Evolutionary conservation across 2,888 invertebrate genomes (phyloP), one percentile per base, ranked within the genome.

Genomic region (Noctua comes): DNA sequence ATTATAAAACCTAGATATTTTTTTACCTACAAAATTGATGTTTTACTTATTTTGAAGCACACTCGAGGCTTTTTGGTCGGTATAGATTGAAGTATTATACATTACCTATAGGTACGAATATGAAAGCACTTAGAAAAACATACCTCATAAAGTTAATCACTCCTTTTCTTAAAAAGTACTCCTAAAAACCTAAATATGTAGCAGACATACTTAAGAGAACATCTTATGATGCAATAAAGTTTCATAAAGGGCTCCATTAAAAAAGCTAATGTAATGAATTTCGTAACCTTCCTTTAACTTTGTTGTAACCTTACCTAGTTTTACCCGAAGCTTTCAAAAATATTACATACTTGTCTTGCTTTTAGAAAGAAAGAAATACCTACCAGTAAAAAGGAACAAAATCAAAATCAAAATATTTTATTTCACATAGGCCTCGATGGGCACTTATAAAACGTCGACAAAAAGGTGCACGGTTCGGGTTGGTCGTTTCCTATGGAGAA

Each of bases 231-330:
- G 24, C 43, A 62, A 83, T 76, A 51, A 82, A 81, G 16, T 57
- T 57, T 73, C 43, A 48, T 76, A 48, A 70, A 65, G 4, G 64
- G 27, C n/a, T 36, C 31, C 51, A 24, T 73, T 68, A 72, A 82
- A 83, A 65, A 59, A 11, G 13, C 16, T 75, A 57, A 68, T 59
- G 68, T 64, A 85, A 82, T 57, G 66, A 73, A 85, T 64, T 70
- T 71, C 31, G 18, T 66, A 70, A 70, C 74, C 62, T 79, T 46
- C 48, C 51, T 21, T 21, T 64, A 74, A 73, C 51, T 64, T 81
- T 73, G 1, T 24, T n/a, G 21, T 76, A 48, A 65, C 36, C 21
- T 62, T 48, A 43, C 62, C 46, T 16, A n/a, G 18, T 66, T 70
- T 27, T 18, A 3, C 57, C 2, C 4, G 16, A 54, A 65, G 43